These are phyloP conservation scores for Emydocephalus ijimae DNA, from an alignment of 2,113 vertebrate genomes.

Conservation along the genomic window DNA sequence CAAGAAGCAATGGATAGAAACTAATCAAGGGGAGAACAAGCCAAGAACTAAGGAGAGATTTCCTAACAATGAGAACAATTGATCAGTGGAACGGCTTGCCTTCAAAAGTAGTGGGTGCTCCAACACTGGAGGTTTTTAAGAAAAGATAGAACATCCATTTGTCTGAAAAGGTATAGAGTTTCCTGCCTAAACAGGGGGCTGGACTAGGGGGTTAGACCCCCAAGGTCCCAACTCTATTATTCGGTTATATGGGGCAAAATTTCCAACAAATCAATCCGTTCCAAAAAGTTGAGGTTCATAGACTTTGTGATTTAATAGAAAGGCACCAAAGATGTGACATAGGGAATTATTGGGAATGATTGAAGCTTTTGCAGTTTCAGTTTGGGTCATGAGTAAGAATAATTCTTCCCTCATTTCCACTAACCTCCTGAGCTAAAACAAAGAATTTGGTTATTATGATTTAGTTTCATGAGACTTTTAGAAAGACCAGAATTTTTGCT, in stretches of 20 bases:
- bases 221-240: not conserved
- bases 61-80: not conserved
- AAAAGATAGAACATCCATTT: not conserved
- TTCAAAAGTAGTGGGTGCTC: not conserved
- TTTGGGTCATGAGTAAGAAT: not conserved
- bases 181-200: not conserved
- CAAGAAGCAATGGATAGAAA: not conserved
- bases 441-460: not conserved
- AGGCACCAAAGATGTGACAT: not conserved
- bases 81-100: not conserved
- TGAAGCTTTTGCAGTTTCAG: not conserved
- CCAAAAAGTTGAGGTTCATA: not conserved
- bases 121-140: not conserved
- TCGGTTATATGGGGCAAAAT: not conserved
- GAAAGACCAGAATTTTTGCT: not conserved
- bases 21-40: not conserved
- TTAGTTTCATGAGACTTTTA: not conserved
- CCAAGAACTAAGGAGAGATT: not conserved
- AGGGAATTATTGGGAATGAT: not conserved
- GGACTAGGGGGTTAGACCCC: not conserved
- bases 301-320: not conserved
- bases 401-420: not conserved
- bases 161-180: not conserved
- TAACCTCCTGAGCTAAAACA: not conserved
- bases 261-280: not conserved